phyloP scores from a whole-genome alignment of 2,888 invertebrate genomes.

The Apamea crenata region DNA sequence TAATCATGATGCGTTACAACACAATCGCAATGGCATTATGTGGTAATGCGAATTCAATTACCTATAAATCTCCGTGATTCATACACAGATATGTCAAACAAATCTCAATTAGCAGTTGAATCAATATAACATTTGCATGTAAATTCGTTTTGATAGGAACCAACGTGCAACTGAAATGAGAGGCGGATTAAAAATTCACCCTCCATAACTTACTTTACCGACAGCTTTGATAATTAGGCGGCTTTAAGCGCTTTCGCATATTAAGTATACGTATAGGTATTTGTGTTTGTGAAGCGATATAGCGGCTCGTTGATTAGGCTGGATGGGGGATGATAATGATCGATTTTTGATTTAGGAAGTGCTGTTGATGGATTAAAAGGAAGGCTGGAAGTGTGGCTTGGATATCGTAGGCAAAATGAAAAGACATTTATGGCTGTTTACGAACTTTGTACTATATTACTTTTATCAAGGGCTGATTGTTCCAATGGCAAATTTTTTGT shows the following conservation, averaged over 20 bases:
- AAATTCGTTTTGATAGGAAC: conserved; percentile 70
- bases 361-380: conserved; percentile 26
- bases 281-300: conserved; percentile 38
- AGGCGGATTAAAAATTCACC: conserved; percentile 76
- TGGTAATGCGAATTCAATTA: conserved; percentile 38
- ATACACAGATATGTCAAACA: conserved; percentile 54
- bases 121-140: conserved; percentile 72
- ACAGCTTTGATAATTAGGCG: conserved; percentile 77
- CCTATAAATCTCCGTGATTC: conserved; percentile 27
- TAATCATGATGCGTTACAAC: neutral
- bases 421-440: neutral
- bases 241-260: conserved; percentile 70
- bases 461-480: neutral
- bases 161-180: conserved; percentile 70
- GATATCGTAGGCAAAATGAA: neutral
- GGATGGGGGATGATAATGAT: conserved; percentile 46
- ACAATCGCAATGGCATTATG: conserved; percentile 6
- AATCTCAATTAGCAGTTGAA: conserved; percentile 66
- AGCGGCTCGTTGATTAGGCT: conserved; percentile 47
- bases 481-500: no score
- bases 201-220: conserved; percentile 73
- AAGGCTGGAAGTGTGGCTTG: neutral
- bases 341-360: conserved; percentile 53
- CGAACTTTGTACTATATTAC: neutral
- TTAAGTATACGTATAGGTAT: conserved; percentile 57